Conservation (phyloP, 53 echinoderm and acorn worm species). For the Paracentrotus lividus region DNA sequence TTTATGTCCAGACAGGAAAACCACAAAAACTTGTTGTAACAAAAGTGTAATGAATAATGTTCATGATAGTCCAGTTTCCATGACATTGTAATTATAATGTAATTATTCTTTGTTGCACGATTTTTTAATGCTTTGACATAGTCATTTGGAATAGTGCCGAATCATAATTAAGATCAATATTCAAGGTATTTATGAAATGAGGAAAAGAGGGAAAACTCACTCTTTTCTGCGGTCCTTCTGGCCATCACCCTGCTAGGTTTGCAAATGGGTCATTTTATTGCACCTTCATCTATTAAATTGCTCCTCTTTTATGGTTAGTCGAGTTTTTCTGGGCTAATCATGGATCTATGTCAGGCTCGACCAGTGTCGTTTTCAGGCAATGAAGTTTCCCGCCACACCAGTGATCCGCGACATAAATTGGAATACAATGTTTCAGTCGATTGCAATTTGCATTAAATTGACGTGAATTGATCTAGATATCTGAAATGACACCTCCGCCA, state of each 20-base stretch:
- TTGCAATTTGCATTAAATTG: conserved; percentile 67
- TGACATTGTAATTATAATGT: not conserved
- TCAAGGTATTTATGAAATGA: not conserved
- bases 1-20: no score
- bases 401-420: conserved; percentile 49
- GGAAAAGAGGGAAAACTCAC: not conserved
- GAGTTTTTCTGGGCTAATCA: conserved; percentile 66
- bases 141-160: not conserved
- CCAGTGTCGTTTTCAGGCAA: conserved; percentile 60
- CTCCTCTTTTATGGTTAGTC: conserved; percentile 40
- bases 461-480: conserved; percentile 64
- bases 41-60: not conserved
- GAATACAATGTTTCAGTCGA: conserved; percentile 65
- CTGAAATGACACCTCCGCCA: conserved; percentile 59
- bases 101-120: no score
- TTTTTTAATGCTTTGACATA: no score
- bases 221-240: not conserved
- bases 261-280: conserved; percentile 57
- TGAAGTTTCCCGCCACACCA: conserved; percentile 8
- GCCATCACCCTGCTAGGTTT: not conserved
- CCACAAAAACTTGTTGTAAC: not conserved
- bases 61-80: not conserved
- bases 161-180: not conserved
- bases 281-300: conserved; percentile 59
- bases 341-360: conserved; percentile 58